A percentile compares a stretch with the other conserved stretches of the same genome.
phyloP scores from a whole-genome alignment of 1,140 invertebrate genomes.

The Caenorhabditis latens region DNA sequence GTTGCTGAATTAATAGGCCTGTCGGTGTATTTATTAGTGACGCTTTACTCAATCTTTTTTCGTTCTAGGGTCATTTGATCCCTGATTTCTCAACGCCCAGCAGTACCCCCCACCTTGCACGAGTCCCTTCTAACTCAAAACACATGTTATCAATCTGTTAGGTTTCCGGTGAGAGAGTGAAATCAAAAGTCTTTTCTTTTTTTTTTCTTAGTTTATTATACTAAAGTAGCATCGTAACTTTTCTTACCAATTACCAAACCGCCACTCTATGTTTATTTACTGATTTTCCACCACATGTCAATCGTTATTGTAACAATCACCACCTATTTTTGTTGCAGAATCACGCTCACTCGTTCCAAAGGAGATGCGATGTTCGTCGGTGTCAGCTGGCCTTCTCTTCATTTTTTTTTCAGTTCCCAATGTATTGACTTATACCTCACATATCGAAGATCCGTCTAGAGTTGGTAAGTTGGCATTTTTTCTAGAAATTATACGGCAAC shows the following conservation, averaged over 20 bases:
- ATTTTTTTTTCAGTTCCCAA: slow-evolving; percentile 10
- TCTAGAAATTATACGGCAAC: neutral
- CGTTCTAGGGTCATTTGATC: slow-evolving; percentile 42
- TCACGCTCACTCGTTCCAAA: slow-evolving; percentile 4
- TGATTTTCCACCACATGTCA: neutral
- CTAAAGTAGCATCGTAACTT: neutral
- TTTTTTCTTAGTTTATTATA: neutral
- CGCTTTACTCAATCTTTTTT: slow-evolving; percentile 9
- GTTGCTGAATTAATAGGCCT: slow-evolving; percentile 48
- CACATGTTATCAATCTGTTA: slow-evolving; percentile 45
- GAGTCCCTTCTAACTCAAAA: slow-evolving; percentile 40
- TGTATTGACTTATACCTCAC: slow-evolving; percentile 44
- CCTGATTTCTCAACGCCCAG: neutral
- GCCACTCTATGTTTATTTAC: neutral
- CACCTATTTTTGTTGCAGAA: slow-evolving; percentile 51
- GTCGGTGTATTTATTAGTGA: slow-evolving; percentile 36
- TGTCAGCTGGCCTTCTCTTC: slow-evolving; percentile 25
- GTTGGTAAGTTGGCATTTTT: neutral
- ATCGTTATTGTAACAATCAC: slow-evolving; percentile 15
- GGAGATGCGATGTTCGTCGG: slow-evolving; percentile 47
- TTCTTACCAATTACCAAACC: neutral
- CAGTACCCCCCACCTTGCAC: neutral
- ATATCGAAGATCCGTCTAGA: slow-evolving; percentile 45
- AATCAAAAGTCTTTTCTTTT: neutral
- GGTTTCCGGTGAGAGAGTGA: slow-evolving; percentile 12